Evolutionary conservation across 1,140 invertebrate genomes (phyloP), one percentile per base, ranked within the genome.

Genomic region (Trigoniulus corallinus): DNA sequence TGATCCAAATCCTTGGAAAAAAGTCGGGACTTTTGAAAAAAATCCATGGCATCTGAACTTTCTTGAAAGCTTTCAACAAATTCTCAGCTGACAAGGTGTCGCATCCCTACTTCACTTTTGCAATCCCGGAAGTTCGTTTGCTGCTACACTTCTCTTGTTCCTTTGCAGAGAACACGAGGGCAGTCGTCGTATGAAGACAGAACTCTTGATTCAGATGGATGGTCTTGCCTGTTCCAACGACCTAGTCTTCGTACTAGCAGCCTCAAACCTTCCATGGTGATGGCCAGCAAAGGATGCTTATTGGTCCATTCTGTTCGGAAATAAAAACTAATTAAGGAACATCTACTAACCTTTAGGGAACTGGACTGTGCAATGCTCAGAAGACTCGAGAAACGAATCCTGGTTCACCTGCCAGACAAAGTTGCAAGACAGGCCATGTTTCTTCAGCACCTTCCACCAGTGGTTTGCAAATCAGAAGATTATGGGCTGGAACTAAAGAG

Each of bases 261-360:
- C 87, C 44, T 88, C 88, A 18, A 96, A 96, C 66, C 66, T 85
- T 49, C 91, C 91, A 7, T 95, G 89, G 91, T 84, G 65, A 54
- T 57, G 54, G 7, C 29, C 29, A 34, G 7, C 21, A 7, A 4
- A 18, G 4, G 25, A 7, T 23, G 25, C 29, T 15, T 7, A 34
- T 7, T 15, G 7, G 29, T 15, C 7, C 15, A 34, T 7, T 34
- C 15, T 7, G 15, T 7, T 34, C 15, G 15, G 7, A 15, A 44
- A 7, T 44, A 7, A 7, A 18, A 44, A 7, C 21, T 10, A 47
- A 46, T 41, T 7, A 13, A 10, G 47, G 3, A 48, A 41, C 21
- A 13, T 15, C n/a, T 51, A 52, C 18, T 44, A 7, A 44, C n/a
- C n/a, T 59, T 34, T 57, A 86, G 82, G 83, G 85, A 88, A 61